Evolutionary conservation across 2,797 vertebrate species (phyloP).

Genomic region (Scarus forsteni): DNA sequence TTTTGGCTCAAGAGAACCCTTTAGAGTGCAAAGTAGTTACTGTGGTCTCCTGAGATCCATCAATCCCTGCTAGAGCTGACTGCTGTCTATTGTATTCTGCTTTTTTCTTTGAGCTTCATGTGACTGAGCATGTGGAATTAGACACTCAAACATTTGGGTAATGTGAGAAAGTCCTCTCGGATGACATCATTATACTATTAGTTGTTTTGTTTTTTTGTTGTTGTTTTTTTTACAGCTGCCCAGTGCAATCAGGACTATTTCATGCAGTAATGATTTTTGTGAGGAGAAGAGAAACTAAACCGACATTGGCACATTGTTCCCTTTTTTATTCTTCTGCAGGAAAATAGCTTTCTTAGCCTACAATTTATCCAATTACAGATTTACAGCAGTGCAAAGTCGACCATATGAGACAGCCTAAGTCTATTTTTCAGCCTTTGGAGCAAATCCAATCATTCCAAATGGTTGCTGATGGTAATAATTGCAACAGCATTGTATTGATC

Average conservation of each 20-base stretch:
- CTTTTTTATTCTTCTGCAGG: slow-evolving; percentile 63
- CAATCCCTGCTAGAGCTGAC: slow-evolving; percentile 5
- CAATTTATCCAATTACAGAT: slow-evolving; percentile 83
- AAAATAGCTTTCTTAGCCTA: slow-evolving; percentile 70
- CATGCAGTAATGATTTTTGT: slow-evolving; percentile 71
- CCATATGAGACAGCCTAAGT: slow-evolving; percentile 76
- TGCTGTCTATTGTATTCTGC: slow-evolving; percentile 35
- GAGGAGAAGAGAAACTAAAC: slow-evolving; percentile 68
- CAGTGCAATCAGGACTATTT: slow-evolving; percentile 53
- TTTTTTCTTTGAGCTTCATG: slow-evolving; percentile 26
- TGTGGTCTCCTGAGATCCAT: slow-evolving; percentile 8
- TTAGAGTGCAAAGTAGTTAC: slow-evolving; percentile 28
- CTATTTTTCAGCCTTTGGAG: slow-evolving; percentile 77
- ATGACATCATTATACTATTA: slow-evolving; percentile 58
- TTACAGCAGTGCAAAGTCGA: slow-evolving; percentile 76
- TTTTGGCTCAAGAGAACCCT: slow-evolving; percentile 21
- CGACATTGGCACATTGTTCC: slow-evolving; percentile 68
- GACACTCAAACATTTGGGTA: slow-evolving; percentile 16
- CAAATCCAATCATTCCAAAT: slow-evolving; percentile 81
- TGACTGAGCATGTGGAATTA: slow-evolving; percentile 53
- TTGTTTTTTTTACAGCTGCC: slow-evolving; percentile 45
- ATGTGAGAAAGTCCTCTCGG: slow-evolving; percentile 48
- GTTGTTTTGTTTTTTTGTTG: slow-evolving; percentile 8
- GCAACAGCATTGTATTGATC: slow-evolving; percentile 78
- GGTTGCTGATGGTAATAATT: slow-evolving; percentile 83